A percentile compares a stretch with the other conserved stretches of the same genome.
These are phyloP conservation scores for Phalacrocorax brasilianus DNA, from an alignment of 2,113 vertebrate genomes.

Conservation along the genomic window DNA sequence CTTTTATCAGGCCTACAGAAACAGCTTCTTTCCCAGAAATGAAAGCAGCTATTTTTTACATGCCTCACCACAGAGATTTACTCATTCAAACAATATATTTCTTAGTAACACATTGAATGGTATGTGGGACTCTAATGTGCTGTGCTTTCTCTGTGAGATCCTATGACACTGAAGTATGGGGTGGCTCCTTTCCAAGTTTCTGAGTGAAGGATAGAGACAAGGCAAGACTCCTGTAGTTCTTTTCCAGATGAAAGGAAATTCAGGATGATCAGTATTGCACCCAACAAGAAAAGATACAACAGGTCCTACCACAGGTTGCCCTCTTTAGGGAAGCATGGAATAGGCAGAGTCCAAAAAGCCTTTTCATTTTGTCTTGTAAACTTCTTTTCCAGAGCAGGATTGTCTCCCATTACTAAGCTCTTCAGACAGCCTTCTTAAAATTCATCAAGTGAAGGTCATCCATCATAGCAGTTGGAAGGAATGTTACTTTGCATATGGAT, in stretches of 20 bases:
- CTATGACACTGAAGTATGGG: not conserved
- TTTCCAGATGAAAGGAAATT: not conserved
- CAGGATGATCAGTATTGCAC: not conserved
- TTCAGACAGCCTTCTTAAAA: slow-evolving; percentile 1
- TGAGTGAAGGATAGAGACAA: not conserved
- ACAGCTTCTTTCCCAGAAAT: not conserved
- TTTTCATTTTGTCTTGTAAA: not conserved
- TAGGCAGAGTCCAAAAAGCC: not conserved
- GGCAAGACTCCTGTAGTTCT: not conserved
- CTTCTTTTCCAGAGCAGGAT: not conserved
- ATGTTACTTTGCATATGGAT: slow-evolving; percentile 5
- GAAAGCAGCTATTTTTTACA: not conserved
- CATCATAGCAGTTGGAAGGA: not conserved
- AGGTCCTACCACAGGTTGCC: not conserved
- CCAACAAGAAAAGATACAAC: not conserved
- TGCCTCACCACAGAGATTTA: not conserved
- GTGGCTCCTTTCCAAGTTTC: not conserved
- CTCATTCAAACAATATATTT: not conserved
- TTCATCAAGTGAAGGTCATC: not conserved
- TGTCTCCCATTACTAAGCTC: not conserved
- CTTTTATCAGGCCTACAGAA: not conserved
- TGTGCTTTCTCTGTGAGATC: not conserved
- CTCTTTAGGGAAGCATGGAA: not conserved
- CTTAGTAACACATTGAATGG: not conserved
- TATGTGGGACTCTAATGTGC: not conserved